Base-by-base conservation (phyloP, 1,140 invertebrate species). In the Lamellibrachia luymesi region DNA sequence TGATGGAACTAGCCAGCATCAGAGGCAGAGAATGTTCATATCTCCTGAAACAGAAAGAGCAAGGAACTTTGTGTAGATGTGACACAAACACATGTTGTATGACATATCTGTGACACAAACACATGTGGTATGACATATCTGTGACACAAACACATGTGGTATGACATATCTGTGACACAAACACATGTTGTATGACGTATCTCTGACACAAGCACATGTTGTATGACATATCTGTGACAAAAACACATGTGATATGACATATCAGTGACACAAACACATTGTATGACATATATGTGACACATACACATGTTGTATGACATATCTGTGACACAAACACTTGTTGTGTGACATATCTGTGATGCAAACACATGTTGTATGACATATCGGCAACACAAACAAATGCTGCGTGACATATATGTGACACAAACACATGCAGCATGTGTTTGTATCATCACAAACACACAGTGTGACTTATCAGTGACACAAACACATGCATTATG, bases 1-100 rank as follows among this genome's bases (percentile, higher is more conserved):
- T 94, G 51, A 95, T 92, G 52, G 95, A 93, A 22, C 94, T 95
- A 56, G 94, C 93, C 10, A 95, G 64, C 64, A 80, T 80, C 2
- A 80, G 64, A 80, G 64, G 64, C 4, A 80, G 64, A 22, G 64
- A 80, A 22, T 80, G 64, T 22, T 80, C 64, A 17, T 80, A 80
- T 22, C 17, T 10, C 25, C 64, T 80, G 64, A 80, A 80, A 80
- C 17, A 80, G 92, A 17, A 80, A 6, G 17, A 56, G 13, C 64
- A 17, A 38, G 38, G 38, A 38, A 38, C 38, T 38, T 38, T 38
- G 13, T 17, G 25, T 17, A 17, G 2, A 10, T 80, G 64, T 80
- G 13, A 80, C 25, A 80, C 25, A 80, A 80, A 80, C 64, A 80
- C 64, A 4, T 2, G 17, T 80, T 10, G 5, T 22, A 80, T 80